phyloP scores from a whole-genome alignment of 2,797 vertebrate species.

The Chromobotia macracanthus region DNA sequence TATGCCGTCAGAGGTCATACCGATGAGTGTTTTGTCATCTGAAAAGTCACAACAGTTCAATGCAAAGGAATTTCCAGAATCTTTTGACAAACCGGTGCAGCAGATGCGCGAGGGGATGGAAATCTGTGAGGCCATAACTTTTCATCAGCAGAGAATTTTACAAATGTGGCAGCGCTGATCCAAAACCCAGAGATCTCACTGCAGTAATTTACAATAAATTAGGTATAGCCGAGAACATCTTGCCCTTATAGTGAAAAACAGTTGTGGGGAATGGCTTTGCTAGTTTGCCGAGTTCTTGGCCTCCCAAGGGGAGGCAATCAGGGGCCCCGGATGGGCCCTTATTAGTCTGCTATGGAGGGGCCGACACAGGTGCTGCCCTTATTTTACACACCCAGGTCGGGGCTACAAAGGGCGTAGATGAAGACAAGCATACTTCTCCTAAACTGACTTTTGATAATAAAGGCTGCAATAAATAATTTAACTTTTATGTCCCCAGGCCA shows the following conservation, averaged over 20 bases:
- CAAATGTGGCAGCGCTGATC: slow-evolving; percentile 54
- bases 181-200: slow-evolving; percentile 62
- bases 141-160: slow-evolving; percentile 62
- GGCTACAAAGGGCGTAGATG: slow-evolving; percentile 46
- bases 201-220: slow-evolving; percentile 65
- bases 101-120: slow-evolving; percentile 35
- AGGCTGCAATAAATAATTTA: background rate
- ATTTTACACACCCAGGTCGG: slow-evolving; percentile 57
- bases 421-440: background rate
- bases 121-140: slow-evolving; percentile 57
- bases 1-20: slow-evolving; percentile 57
- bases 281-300: slow-evolving; percentile 54
- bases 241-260: slow-evolving; percentile 5
- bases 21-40: slow-evolving; percentile 56
- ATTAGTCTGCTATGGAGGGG: slow-evolving; percentile 65
- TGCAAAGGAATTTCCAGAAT: slow-evolving; percentile 47
- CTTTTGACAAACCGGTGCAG: slow-evolving; percentile 56
- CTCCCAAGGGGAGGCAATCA: slow-evolving; percentile 75
- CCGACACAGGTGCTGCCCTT: slow-evolving; percentile 68
- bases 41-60: slow-evolving; percentile 61
- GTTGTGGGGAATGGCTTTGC: slow-evolving; percentile 40
- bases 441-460: background rate
- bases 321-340: slow-evolving; percentile 67
- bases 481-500: background rate
- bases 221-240: slow-evolving; percentile 16